Evolutionary conservation across 1,140 invertebrate genomes (phyloP).

Genomic region (Parasteatoda tepidariorum): DNA sequence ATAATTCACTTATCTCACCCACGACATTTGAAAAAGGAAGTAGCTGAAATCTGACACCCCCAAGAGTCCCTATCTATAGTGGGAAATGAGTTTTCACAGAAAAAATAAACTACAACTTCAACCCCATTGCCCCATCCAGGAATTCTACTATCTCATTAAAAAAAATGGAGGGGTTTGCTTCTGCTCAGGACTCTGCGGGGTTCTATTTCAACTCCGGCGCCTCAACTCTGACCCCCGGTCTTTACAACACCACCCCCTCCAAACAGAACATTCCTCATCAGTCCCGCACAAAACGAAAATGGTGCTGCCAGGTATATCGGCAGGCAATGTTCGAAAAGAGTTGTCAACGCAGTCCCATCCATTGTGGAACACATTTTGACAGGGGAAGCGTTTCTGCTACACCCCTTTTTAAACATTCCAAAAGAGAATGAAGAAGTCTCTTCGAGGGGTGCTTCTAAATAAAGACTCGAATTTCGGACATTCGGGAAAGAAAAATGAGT

Average conservation of each 20-base stretch:
- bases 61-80: neutral
- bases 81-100: neutral
- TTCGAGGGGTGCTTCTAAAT: neutral
- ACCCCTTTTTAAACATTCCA: neutral
- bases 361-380: neutral
- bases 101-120: neutral
- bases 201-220: neutral
- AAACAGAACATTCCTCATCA: neutral
- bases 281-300: neutral
- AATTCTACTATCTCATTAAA: slow-evolving; percentile 8
- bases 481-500: neutral
- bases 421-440: neutral
- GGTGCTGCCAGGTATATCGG: neutral
- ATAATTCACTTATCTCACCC: neutral
- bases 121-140: neutral
- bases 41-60: neutral
- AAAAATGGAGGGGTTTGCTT: neutral
- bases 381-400: neutral
- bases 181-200: neutral
- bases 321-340: neutral
- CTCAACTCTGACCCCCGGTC: neutral
- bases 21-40: neutral
- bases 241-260: neutral
- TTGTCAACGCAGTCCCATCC: neutral
- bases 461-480: slow-evolving; percentile 11